phyloP scores from a whole-genome alignment of 2,888 invertebrate genomes.

The Euplagia quadripunctaria region DNA sequence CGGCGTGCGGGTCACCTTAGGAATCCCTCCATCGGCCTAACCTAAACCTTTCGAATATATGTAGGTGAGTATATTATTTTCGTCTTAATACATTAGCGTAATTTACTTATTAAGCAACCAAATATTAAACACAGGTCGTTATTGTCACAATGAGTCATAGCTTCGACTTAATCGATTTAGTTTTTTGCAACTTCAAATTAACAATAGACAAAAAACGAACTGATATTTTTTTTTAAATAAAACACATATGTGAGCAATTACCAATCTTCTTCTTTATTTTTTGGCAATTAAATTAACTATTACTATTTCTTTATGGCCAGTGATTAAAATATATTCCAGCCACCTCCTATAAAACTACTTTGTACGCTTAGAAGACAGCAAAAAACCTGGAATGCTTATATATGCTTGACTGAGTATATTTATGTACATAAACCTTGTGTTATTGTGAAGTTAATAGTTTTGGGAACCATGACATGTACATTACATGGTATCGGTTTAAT shows the following conservation, averaged over 20 bases:
- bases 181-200: constrained; percentile 15
- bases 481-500: neutral
- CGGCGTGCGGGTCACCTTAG: no score
- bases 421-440: no score
- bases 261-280: neutral
- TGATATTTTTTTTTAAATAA: neutral
- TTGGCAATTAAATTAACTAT: neutral
- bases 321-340: neutral
- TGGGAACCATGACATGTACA: neutral
- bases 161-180: constrained; percentile 19
- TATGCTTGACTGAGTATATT: neutral
- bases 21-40: no score
- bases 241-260: neutral
- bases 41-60: neutral
- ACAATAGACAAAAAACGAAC: constrained; percentile 13
- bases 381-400: neutral
- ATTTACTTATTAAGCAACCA: neutral
- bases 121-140: constrained; percentile 9
- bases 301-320: neutral
- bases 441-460: neutral
- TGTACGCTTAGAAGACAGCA: neutral
- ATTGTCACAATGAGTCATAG: constrained; percentile 12
- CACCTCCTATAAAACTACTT: neutral
- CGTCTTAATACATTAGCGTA: neutral
- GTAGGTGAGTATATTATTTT: neutral